Percentiles rank a stretch among this genome's conserved stretches.
Conservation (phyloP, 2,888 invertebrate species). For the Scaptodrosophila latifasciaeformis region DNA sequence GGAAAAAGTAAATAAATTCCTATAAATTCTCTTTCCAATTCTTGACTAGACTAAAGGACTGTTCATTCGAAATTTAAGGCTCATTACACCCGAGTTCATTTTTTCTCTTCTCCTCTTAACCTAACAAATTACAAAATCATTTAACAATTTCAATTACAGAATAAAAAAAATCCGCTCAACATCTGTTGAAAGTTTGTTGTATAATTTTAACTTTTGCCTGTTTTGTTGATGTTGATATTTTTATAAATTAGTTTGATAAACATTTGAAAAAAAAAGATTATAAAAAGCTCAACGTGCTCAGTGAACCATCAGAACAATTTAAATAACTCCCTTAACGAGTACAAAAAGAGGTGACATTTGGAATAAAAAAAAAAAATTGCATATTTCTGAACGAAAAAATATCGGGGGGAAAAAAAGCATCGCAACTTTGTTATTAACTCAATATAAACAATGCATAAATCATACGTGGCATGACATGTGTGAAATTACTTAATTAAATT, state of each 20-base stretch:
- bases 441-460: constrained; percentile 52
- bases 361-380: constrained; percentile 11
- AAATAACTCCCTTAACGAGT: constrained; percentile 33
- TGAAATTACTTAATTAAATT: constrained; percentile 62
- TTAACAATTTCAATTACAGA: too few species aligned
- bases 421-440: constrained; percentile 43
- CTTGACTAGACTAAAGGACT: too few species aligned
- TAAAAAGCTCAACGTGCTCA: constrained; percentile 26
- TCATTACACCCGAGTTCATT: too few species aligned
- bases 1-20: too few species aligned
- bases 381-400: constrained; percentile 11
- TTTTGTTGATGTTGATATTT: constrained; percentile 24
- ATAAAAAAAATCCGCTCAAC: too few species aligned
- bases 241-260: constrained; percentile 46
- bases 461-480: constrained; percentile 52
- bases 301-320: constrained; percentile 52
- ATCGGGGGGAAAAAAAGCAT: constrained; percentile 17
- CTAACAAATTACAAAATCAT: too few species aligned
- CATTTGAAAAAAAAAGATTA: constrained; percentile 19
- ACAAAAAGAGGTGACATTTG: constrained; percentile 34
- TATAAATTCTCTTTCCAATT: too few species aligned
- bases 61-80: too few species aligned
- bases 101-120: too few species aligned
- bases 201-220: too few species aligned
- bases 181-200: too few species aligned